phyloP scores from a whole-genome alignment of 2,113 vertebrate genomes.

The Daphoenositta chrysoptera region DNA sequence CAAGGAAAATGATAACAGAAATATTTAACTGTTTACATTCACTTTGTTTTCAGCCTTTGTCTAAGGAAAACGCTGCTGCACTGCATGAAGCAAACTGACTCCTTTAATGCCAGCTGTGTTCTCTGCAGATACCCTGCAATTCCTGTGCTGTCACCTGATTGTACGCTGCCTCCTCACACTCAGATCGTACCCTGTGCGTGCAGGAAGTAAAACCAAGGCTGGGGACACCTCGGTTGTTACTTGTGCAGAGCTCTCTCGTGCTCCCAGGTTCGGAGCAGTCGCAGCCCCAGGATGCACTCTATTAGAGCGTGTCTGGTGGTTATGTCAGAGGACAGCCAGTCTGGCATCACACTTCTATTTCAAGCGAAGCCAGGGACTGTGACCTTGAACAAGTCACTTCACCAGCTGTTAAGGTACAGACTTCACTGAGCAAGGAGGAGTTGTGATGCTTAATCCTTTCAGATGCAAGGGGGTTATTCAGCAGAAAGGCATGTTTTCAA shows the following conservation, averaged over 20 bases:
- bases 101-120: rapidly evolving
- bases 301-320: background rate
- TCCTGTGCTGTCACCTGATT: background rate
- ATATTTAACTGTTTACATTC: background rate
- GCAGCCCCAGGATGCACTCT: background rate
- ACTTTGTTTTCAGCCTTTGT: background rate
- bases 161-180: background rate
- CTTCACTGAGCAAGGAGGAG: background rate
- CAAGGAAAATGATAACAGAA: background rate
- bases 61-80: background rate
- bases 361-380: background rate
- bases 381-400: conserved; percentile 23
- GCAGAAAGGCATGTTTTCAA: background rate
- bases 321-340: background rate
- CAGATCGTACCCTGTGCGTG: background rate
- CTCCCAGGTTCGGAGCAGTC: background rate
- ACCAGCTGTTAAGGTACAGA: background rate
- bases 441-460: background rate
- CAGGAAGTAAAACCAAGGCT: background rate
- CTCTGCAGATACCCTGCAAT: background rate
- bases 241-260: background rate
- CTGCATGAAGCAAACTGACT: background rate
- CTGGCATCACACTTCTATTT: background rate
- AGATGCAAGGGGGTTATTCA: background rate
- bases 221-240: rapidly evolving